A percentile compares a stretch with the other conserved stretches of the same genome.
These are phyloP conservation scores for Trachymyrmex cornetzi DNA, from an alignment of 1,140 invertebrate species.

Conservation along the genomic window DNA sequence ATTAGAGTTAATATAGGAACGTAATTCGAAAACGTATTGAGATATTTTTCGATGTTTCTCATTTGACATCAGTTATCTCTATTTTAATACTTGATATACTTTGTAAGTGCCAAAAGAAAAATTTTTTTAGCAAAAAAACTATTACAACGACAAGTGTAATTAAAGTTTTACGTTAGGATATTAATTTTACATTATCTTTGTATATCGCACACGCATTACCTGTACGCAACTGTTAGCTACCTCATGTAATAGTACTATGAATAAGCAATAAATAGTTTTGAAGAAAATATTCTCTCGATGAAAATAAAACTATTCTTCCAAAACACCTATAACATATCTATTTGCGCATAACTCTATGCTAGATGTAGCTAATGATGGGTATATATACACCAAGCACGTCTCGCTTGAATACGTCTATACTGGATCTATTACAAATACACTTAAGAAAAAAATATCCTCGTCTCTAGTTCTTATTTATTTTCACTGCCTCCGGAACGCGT, in stretches of 20 bases:
- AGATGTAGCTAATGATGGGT: neutral
- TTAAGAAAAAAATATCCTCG: neutral
- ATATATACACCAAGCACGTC: constrained; percentile 14
- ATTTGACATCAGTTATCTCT: neutral
- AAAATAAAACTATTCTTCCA: neutral
- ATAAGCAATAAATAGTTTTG: constrained; percentile 15
- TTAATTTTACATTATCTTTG: neutral
- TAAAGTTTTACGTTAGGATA: neutral
- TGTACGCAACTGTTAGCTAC: constrained; percentile 20
- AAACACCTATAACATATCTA: constrained; percentile 14
- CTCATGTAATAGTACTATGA: constrained; percentile 7
- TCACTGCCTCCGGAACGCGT: neutral
- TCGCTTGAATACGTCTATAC: neutral
- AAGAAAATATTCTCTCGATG: neutral
- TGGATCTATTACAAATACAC: neutral
- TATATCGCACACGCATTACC: neutral
- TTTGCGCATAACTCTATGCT: neutral
- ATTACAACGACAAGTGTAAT: neutral
- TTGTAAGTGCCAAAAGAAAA: neutral
- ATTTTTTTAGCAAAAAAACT: neutral
- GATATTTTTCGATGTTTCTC: constrained; percentile 5
- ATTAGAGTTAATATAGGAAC: neutral
- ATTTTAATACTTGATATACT: constrained; percentile 12
- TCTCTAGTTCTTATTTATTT: constrained; percentile 18
- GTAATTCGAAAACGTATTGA: neutral